Base-by-base conservation (phyloP, 1,140 invertebrate genomes). In the Temnothorax longispinosus region DNA sequence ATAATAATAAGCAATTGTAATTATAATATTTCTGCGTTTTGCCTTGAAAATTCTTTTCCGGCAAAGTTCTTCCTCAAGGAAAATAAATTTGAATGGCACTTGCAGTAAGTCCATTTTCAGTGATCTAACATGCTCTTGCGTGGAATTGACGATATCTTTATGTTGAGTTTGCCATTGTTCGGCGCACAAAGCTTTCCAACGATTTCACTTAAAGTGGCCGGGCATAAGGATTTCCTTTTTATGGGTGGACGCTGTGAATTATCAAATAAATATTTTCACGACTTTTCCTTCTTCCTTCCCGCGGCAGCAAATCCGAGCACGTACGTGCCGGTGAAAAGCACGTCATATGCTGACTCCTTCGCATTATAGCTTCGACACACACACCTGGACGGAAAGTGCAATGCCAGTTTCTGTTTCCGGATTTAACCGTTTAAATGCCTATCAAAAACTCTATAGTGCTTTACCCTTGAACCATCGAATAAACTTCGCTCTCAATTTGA, bases 271-370 rank as follows among this genome's bases (percentile, higher is more conserved):
- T 81, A 81, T 74, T 84, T 74, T 13, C 54, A 50, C 44, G 41
- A 84, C 56, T 84, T 41, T 38, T 69, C 62, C 41, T 50, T 47
- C 15, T 8, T 52, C 15, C 41, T 47, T n/a, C 6, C n/a, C 54
- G 41, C 32, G 4, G 13, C 27, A 27, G 27, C 27, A 84, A 84
- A 41, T 50, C 80, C 27, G 13, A 74, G 80, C 80, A 84, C 80
- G 80, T 84, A 84, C 69, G n/a, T 50, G 80, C 69, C 50, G 58
- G 69, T 60, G 80, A 84, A 84, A 84, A 84, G 80, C 80, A 82
- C 41, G 54, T 82, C 80, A 84, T 27, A 27, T 50, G 80, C 80
- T 21, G 69, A 75, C 69, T 75, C 54, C 21, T 38, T 84, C 56
- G 54, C 54, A 84, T 84, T 84, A 84, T 84, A 84, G 80, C 69